Evolutionary conservation across 2,113 vertebrate species (phyloP), one percentile per base, ranked within the genome.

Genomic region (Daubentonia madagascariensis): DNA sequence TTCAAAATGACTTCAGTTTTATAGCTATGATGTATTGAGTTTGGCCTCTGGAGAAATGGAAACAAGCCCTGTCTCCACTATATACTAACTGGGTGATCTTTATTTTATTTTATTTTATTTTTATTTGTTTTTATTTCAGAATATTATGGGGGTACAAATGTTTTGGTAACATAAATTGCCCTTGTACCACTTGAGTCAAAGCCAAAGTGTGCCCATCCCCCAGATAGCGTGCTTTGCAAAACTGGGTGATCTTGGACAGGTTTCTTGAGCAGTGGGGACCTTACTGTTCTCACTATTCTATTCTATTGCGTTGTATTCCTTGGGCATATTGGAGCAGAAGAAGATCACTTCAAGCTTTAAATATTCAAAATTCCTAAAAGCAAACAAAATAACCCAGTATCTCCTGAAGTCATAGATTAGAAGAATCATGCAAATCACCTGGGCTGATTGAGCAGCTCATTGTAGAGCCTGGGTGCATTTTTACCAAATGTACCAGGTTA

Each of bases 1-100:
- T 89, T 96, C 32, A 78, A 94, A 91, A 83, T 72, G 23, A 61
- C 81, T 95, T 80, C 80, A 76, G 10, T 76, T 96, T 81, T 94
- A 40, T 76, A 48, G n/a, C 37, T 57, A 43, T 80, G 10, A 35
- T 43, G 3, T 61, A 40, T 23, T 96, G 50, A 80, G 8, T 83
- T 89, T 94, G 37, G n/a, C 7, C 17, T 78, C 48, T 92, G 22
- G 52, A 93, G 61, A 93, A 65, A 23, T 25, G 50, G 63, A 65
- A 93, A n/a, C 18, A 79, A 76, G 32, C 76, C 35, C 32, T 85
- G 17, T 12, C 43, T 63, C 40, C 28, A 76, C 45, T 85, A 17
- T 37, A 61, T 73, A 63, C 2, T n/a, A 48, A 45, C 9, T 16
- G 22, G 20, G 13, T 65, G 17, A 67, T 25, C 40, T 28, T 67